Evolutionary conservation across 2,797 vertebrate genomes (phyloP).

Genomic region (Falco biarmicus): DNA sequence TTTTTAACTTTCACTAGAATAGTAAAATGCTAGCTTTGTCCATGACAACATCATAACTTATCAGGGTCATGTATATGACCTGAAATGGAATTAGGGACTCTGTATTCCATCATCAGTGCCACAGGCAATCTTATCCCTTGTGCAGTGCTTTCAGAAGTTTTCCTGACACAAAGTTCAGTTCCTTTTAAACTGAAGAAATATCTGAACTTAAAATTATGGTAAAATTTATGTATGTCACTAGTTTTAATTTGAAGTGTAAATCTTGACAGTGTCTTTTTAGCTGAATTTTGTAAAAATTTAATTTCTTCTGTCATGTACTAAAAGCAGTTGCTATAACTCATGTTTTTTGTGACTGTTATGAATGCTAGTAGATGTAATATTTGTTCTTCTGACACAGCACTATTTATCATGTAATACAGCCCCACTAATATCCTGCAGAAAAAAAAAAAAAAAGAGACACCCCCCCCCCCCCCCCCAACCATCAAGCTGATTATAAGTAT

Average conservation of each 20-base stretch:
- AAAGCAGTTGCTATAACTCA: background rate
- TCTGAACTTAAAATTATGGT: background rate
- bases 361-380: background rate
- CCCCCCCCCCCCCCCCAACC: too few species aligned
- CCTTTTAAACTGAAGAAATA: background rate
- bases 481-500: background rate
- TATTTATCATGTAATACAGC: background rate
- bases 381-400: background rate
- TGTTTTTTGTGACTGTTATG: background rate
- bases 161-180: background rate
- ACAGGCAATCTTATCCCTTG: background rate
- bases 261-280: background rate
- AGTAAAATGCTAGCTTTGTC: background rate
- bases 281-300: background rate
- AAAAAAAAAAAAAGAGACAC: background rate
- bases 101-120: background rate
- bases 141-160: background rate
- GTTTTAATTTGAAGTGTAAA: background rate
- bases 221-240: background rate
- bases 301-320: background rate
- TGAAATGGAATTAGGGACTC: background rate
- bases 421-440: background rate
- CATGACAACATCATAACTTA: background rate
- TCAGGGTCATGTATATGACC: background rate
- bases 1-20: background rate